Conservation (phyloP, 1,140 invertebrate species). For the Temnothorax curvispinosus region DNA sequence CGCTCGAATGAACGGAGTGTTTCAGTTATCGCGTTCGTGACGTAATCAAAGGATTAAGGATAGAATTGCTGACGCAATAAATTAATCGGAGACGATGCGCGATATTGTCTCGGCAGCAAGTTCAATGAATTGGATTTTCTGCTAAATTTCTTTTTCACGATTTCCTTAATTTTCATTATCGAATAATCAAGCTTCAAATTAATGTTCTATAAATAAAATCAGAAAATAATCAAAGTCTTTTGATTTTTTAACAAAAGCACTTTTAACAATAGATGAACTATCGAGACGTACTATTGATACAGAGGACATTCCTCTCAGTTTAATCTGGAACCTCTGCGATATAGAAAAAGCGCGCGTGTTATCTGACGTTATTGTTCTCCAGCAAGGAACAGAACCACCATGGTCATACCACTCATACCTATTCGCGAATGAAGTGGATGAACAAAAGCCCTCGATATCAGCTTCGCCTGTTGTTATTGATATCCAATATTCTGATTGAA, state of each 20-base stretch:
- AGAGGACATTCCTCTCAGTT: neutral
- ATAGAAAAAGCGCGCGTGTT: neutral
- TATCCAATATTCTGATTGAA: constrained; percentile 72
- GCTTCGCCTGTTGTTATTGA: constrained; percentile 70
- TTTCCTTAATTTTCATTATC: too few species aligned
- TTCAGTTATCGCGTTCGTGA: neutral
- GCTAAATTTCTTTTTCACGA: too few species aligned
- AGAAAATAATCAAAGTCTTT: neutral
- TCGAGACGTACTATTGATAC: neutral
- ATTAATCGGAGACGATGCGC: neutral
- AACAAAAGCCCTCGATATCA: constrained; percentile 46
- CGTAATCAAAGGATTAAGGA: constrained; percentile 9
- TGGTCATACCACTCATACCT: constrained; percentile 4
- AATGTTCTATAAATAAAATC: neutral
- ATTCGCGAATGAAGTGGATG: constrained; percentile 55
- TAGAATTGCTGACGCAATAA: neutral
- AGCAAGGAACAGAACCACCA: constrained; percentile 37
- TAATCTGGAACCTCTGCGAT: constrained; percentile 24
- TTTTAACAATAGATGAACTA: constrained; percentile 5
- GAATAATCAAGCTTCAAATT: neutral
- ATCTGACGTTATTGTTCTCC: constrained; percentile 41
- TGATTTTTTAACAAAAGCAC: too few species aligned
- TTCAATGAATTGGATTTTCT: neutral
- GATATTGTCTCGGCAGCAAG: neutral
- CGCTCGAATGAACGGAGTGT: neutral